A percentile compares a stretch with the other conserved stretches of the same genome.
Evolutionary conservation across 2,888 invertebrate species (phyloP).

Genomic region (Nebria salina): DNA sequence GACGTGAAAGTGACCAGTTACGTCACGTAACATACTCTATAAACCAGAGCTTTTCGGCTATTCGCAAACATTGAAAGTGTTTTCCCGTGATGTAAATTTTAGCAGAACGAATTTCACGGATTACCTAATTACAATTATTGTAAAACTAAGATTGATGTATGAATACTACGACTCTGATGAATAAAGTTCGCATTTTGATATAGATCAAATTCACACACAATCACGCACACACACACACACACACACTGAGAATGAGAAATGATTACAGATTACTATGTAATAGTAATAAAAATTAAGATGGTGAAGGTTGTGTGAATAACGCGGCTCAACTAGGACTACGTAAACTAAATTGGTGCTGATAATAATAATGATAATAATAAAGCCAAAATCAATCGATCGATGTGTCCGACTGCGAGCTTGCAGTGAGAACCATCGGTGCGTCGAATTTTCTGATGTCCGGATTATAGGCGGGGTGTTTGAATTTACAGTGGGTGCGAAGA

Average conservation of each 20-base stretch:
- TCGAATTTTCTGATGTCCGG: slow-evolving; percentile 89
- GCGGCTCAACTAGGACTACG: neutral
- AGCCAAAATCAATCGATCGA: slow-evolving; percentile 65
- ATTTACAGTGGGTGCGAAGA: slow-evolving; percentile 91
- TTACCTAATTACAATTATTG: neutral
- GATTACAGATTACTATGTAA: neutral
- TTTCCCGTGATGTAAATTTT: neutral
- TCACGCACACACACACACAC: neutral
- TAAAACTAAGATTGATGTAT: neutral
- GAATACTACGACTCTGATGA: neutral
- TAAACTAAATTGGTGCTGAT: slow-evolving; percentile 49
- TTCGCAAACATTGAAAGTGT: neutral
- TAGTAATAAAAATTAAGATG: neutral
- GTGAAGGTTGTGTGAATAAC: neutral
- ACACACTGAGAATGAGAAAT: neutral
- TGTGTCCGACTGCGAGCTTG: slow-evolving; percentile 53
- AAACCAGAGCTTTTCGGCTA: neutral
- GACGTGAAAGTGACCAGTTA: neutral
- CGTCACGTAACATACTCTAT: neutral
- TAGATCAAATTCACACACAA: neutral
- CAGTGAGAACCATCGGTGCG: slow-evolving; percentile 60
- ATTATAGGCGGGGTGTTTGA: slow-evolving; percentile 87
- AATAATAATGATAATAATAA: slow-evolving; percentile 59
- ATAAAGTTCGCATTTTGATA: neutral
- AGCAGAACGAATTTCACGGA: neutral